Evolutionary conservation across 2,888 invertebrate genomes (phyloP).

Genomic region (Eucriotettix oculatus): DNA sequence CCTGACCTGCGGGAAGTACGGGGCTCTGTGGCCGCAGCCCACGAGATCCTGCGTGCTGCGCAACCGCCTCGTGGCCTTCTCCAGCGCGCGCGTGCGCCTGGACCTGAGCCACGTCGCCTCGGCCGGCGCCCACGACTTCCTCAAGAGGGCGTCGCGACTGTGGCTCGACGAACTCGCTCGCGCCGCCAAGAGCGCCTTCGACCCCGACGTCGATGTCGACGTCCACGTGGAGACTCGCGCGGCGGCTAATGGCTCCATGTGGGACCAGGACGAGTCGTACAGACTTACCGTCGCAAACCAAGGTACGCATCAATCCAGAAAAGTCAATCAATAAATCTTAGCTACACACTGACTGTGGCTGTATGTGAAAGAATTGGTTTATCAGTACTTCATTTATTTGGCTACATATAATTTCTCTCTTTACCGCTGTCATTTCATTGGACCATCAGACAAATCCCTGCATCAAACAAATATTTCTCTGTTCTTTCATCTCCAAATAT

Average conservation of each 20-base stretch:
- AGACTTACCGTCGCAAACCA: slow-evolving; percentile 36
- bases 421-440: no score
- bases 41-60: slow-evolving; percentile 22
- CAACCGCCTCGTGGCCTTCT: slow-evolving; percentile 3
- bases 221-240: slow-evolving; percentile 39
- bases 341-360: no score
- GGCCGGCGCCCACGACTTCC: neutral
- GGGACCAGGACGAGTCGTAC: slow-evolving; percentile 56
- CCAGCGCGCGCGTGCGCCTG: slow-evolving; percentile 4
- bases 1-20: slow-evolving; percentile 47
- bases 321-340: no score
- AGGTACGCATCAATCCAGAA: no score
- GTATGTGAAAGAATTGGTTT: no score
- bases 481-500: no score
- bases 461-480: no score
- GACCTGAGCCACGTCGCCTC: neutral
- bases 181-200: slow-evolving; percentile 35
- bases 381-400: no score
- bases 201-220: slow-evolving; percentile 30
- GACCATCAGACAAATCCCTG: no score
- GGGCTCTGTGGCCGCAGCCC: slow-evolving; percentile 54
- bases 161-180: slow-evolving; percentile 22
- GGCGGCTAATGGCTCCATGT: slow-evolving; percentile 29
- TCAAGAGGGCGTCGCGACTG: slow-evolving; percentile 28
- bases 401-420: no score